These are phyloP conservation scores for Nomada hirtipes DNA, from an alignment of 2,888 invertebrate genomes.

Conservation along the genomic window DNA sequence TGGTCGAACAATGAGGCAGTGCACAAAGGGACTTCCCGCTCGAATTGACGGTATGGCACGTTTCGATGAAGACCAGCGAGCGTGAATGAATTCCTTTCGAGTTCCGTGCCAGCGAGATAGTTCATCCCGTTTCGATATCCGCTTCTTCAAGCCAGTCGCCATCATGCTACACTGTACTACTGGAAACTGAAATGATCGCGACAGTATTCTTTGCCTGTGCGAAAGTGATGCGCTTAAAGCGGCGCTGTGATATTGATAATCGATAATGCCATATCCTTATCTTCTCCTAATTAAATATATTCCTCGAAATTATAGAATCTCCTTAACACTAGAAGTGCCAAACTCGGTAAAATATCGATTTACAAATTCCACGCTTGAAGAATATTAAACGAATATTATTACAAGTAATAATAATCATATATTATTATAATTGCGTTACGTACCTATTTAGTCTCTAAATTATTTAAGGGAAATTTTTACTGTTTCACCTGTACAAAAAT, in stretches of 20 bases:
- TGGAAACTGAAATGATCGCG: background rate
- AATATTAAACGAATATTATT: too few relatives aligned
- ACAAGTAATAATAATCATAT: too few relatives aligned
- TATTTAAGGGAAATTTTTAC: too few relatives aligned
- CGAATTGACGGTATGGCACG: constrained; percentile 50
- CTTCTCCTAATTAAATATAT: too few relatives aligned
- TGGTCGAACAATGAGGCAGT: constrained; percentile 54
- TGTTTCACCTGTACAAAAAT: background rate
- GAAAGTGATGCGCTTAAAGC: background rate
- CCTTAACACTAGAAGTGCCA: too few relatives aligned
- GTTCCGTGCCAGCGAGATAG: constrained; percentile 44
- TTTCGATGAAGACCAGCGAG: constrained; percentile 56
- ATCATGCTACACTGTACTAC: background rate
- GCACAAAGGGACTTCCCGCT: constrained; percentile 63
- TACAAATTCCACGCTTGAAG: too few relatives aligned
- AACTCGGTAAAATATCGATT: too few relatives aligned
- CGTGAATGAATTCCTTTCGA: constrained; percentile 59
- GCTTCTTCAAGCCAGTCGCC: constrained; percentile 34
- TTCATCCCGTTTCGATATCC: constrained; percentile 47
- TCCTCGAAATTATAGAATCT: too few relatives aligned
- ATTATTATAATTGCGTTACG: too few relatives aligned
- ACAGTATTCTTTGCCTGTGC: constrained; percentile 3
- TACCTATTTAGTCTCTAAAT: too few relatives aligned
- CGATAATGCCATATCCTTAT: too few relatives aligned
- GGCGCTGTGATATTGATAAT: too few relatives aligned